These are phyloP conservation scores for Sebastiscus tertius DNA, from an alignment of 2,797 vertebrate genomes.

Conservation along the genomic window DNA sequence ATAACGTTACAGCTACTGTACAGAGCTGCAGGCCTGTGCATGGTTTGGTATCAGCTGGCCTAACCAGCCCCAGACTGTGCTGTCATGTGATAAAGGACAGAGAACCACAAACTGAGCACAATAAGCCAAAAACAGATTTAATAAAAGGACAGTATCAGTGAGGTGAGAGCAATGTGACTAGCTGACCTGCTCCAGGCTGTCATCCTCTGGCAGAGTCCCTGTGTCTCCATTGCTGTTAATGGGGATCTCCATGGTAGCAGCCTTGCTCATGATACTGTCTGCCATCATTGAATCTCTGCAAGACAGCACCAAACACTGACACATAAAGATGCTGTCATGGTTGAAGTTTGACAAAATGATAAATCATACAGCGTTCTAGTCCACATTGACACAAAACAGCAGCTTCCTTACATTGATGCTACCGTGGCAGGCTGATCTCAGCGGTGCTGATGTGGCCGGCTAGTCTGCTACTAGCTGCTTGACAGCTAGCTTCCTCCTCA, in stretches of 20 bases:
- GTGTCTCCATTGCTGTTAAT: conserved; percentile 95
- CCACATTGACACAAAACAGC: background rate
- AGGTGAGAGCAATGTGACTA: background rate
- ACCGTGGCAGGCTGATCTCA: conserved; percentile 15
- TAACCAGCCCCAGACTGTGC: background rate
- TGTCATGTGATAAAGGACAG: background rate
- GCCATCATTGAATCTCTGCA: conserved; percentile 86
- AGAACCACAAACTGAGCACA: background rate
- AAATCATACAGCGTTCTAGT: background rate
- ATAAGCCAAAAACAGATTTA: background rate
- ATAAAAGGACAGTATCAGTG: background rate
- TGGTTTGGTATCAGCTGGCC: conserved; percentile 48
- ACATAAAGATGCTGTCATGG: background rate
- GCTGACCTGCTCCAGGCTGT: conserved; percentile 95
- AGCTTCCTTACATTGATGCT: conserved; percentile 39
- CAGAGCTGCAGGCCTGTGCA: conserved; percentile 52
- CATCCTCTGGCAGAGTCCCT: conserved; percentile 89
- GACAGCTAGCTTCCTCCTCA: conserved; percentile 65
- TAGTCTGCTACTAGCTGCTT: conserved; percentile 22
- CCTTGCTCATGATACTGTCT: conserved; percentile 94
- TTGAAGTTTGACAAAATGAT: background rate
- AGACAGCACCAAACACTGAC: conserved; percentile 39
- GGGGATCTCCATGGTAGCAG: conserved; percentile 98
- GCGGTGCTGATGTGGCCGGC: background rate
- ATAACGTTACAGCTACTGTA: background rate